These are phyloP conservation scores for Orchestes rusci DNA, from an alignment of 2,888 invertebrate species.

Conservation along the genomic window DNA sequence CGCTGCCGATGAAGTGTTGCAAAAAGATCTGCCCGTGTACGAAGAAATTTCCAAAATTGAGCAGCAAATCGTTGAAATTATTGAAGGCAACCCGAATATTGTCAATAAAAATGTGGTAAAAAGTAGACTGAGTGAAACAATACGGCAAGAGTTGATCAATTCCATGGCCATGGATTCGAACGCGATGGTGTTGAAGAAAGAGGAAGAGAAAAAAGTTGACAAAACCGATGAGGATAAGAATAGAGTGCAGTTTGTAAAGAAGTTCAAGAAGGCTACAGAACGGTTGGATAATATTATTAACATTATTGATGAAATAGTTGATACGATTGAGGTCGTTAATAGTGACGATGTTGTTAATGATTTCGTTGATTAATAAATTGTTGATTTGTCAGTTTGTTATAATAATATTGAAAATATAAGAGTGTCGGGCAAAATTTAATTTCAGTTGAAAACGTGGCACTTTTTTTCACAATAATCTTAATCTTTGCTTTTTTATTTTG, in stretches of 20 bases:
- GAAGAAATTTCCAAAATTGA: conserved; percentile 46
- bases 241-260: conserved; percentile 21
- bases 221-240: neutral
- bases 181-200: conserved; percentile 3
- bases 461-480: no score
- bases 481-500: no score
- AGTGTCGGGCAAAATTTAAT: no score
- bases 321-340: conserved; percentile 37
- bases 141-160: conserved; percentile 27
- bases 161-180: conserved; percentile 2
- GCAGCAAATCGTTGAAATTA: conserved; percentile 45
- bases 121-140: conserved; percentile 40
- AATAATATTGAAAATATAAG: no score
- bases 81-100: conserved; percentile 46
- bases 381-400: no score
- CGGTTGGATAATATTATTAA: conserved; percentile 40
- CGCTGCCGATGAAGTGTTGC: conserved; percentile 33
- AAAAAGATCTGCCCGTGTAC: conserved; percentile 36
- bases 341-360: neutral
- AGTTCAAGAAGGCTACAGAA: conserved; percentile 38
- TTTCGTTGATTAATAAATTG: conserved; percentile 30
- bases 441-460: no score
- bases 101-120: conserved; percentile 46
- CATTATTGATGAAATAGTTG: conserved; percentile 42
- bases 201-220: conserved; percentile 11